Evolutionary conservation across 2,888 invertebrate genomes (phyloP), one percentile per base, ranked within the genome.

Genomic region (Tyria jacobaeae): DNA sequence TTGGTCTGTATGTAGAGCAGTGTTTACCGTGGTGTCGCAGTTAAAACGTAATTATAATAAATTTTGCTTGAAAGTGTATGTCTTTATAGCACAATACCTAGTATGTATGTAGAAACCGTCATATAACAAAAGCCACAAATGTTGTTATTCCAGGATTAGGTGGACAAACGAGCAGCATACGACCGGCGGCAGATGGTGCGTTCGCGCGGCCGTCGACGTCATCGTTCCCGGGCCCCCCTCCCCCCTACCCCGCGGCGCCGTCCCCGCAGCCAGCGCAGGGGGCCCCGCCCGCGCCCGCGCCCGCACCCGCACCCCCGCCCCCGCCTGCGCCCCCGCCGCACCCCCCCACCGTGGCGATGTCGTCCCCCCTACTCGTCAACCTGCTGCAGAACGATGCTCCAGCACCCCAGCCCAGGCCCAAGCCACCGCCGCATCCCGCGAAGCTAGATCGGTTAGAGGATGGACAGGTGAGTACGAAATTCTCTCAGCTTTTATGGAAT

Each of bases 281-380:
- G n/a, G 60, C 67, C 57, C 56, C 76, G 56, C 71, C 80, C 55
- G 70, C 74, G 52, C 75, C 71, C 65, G 64, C 58, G 71, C 60
- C 63, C 48, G 68, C 64, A n/a, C 44, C 56, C 63, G 12, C 68
- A 60, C 14, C 64, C n/a, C 71, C 55, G 57, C 9, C 12, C 59
- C 25, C 24, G 68, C 14, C 49, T 64, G n/a, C 39, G 31, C 63
- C 15, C 15, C 54, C 65, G 24, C 49, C 75, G 70, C 49, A 84
- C 76, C 64, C 82, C 75, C 86, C 89, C 39, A 76, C 95, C 68
- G 97, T 97, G 73, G 97, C 97, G 61, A 95, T 97, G 88, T 98
- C 96, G 72, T 98, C 98, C 83, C 99, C 99, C 25, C 92, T 99
- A 74, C 94, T 99, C 72, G 99, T 99, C 37, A 99, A 99, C 89